These are phyloP conservation scores for Neocrepidodera transversa DNA, from an alignment of 2,888 invertebrate species.

Conservation along the genomic window DNA sequence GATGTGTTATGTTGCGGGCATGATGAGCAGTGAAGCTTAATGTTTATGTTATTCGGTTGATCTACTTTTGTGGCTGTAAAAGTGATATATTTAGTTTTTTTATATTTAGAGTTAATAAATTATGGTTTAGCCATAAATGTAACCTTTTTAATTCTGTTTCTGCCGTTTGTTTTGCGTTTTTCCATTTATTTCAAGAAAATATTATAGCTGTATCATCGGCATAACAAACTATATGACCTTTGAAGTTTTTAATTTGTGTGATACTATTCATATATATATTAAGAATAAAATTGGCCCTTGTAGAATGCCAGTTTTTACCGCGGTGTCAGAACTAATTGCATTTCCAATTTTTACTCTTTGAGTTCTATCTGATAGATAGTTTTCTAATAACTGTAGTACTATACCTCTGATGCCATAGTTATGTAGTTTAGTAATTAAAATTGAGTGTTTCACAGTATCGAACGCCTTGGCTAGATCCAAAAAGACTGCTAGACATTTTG, in stretches of 20 bases:
- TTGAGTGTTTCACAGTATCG: neutral
- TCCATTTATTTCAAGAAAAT: neutral
- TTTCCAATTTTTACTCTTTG: conserved; percentile 4
- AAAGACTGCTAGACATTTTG: conserved; percentile 18
- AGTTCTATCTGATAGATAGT: conserved; percentile 9
- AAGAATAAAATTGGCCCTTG: neutral
- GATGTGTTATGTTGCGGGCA: too few relatives aligned
- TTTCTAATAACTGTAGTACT: neutral
- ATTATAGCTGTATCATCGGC: conserved; percentile 1
- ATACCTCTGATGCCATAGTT: conserved; percentile 10
- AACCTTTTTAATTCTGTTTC: conserved; percentile 2
- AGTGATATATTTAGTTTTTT: too few relatives aligned
- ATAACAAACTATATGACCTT: neutral
- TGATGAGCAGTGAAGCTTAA: too few relatives aligned
- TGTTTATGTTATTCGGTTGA: too few relatives aligned
- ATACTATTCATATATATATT: neutral
- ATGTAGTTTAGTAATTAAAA: conserved; percentile 1
- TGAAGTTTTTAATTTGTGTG: neutral
- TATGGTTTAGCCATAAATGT: neutral
- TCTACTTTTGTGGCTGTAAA: too few relatives aligned
- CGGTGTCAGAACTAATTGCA: neutral
- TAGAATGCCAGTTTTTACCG: neutral
- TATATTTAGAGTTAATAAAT: too few relatives aligned
- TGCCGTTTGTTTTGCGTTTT: neutral
- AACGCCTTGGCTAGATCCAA: conserved; percentile 12